These are phyloP conservation scores for Oceanodroma leucorhoa DNA, from an alignment of 2,797 vertebrate genomes.

Conservation along the genomic window DNA sequence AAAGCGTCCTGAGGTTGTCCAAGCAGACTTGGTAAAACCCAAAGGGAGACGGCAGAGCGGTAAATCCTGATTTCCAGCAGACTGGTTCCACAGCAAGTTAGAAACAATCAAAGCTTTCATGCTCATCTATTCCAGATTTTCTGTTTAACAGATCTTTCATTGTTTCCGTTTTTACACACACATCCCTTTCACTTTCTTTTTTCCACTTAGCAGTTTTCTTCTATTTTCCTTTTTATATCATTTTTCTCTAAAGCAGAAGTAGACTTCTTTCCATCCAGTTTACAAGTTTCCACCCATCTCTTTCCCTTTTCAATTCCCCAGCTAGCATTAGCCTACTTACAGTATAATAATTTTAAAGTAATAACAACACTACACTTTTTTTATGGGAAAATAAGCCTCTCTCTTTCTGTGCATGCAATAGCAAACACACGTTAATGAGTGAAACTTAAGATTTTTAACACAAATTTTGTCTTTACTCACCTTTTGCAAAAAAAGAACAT, in stretches of 20 bases:
- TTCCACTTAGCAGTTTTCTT: background rate
- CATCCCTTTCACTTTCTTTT: background rate
- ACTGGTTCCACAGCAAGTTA: background rate
- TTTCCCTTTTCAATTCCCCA: background rate
- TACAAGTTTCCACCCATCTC: background rate
- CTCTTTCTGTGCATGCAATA: background rate
- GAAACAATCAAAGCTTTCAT: slow-evolving; percentile 20
- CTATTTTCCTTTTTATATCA: background rate
- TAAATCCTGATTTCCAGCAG: background rate
- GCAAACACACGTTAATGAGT: background rate
- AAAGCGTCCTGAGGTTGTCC: background rate
- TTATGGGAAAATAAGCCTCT: background rate
- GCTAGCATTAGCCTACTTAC: background rate
- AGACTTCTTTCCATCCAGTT: background rate
- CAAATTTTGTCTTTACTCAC: background rate
- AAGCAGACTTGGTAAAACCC: background rate
- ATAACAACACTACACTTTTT: background rate
- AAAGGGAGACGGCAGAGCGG: background rate
- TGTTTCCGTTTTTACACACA: background rate
- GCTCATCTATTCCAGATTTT: background rate
- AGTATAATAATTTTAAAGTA: background rate
- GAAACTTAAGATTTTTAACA: background rate
- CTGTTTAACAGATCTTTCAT: background rate
- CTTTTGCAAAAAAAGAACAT: background rate
- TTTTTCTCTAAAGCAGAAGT: background rate